Evolutionary conservation across 2,113 vertebrate species (phyloP).

Genomic region (Alouatta palliata): DNA sequence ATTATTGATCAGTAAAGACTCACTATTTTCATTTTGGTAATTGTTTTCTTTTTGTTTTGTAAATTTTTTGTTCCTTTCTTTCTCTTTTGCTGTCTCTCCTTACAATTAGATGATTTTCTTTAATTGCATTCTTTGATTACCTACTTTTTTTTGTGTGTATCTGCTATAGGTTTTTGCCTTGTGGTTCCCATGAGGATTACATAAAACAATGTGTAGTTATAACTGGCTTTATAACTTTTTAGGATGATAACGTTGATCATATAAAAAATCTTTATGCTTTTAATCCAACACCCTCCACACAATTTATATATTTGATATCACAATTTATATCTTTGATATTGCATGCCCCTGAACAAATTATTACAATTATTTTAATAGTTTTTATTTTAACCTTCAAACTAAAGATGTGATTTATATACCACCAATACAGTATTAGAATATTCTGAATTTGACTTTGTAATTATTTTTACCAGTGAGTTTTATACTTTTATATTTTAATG

Average conservation of each 20-base stretch:
- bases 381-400: neutral
- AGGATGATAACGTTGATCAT: neutral
- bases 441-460: neutral
- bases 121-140: neutral
- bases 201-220: neutral
- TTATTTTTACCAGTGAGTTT: neutral
- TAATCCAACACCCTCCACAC: neutral
- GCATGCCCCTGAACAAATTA: neutral
- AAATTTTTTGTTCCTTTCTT: neutral
- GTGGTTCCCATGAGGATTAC: neutral
- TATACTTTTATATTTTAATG: neutral
- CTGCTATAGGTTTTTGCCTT: neutral
- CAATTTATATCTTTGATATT: neutral
- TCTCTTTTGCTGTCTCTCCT: neutral
- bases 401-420: neutral
- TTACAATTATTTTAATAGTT: neutral
- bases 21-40: neutral
- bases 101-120: neutral
- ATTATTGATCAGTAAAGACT: neutral
- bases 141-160: neutral
- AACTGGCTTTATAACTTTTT: neutral
- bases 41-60: neutral
- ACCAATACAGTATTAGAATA: neutral
- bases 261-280: neutral
- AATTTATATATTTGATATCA: neutral